Evolutionary conservation across 2,888 invertebrate genomes (phyloP), one percentile per base, ranked within the genome.

Genomic region (Pemphredon lugubris): DNA sequence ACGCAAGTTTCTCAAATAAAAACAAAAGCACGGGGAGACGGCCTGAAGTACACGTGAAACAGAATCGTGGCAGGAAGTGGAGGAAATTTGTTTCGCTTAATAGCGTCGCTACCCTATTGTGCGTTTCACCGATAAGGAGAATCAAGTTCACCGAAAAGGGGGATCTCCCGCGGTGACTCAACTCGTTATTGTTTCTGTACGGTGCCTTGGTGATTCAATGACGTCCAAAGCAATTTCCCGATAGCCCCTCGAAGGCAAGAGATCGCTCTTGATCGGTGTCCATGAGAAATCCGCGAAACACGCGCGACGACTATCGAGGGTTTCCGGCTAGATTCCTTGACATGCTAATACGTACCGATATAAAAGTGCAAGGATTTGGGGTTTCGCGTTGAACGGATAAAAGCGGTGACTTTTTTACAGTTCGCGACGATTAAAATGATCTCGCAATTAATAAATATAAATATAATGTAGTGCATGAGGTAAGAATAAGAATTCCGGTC

Each of bases 1-100:
- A 48, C 39, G 50, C 34, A 78, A 72, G 32, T 57, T 72, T 73
- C 71, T 67, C 69, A 58, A 78, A 78, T 75, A 76, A 82, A 26
- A 81, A 82, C 79, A 76, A 61, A 82, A 83, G 73, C 75, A 75
- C 71, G 77, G 75, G 39, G 57, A 67, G 72, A 44, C 70, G 54
- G 47, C 34, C 64, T 48, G 61, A 71, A 66, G 53, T 44, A 58
- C 58, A 55, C 71, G 71, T 73, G 71, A 71, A 71, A 66, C 71
- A 71, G 34, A 63, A 71, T 71, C 73, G 60, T 55, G 32, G 40
- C 51, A 55, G 51, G 64, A 73, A 55, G 51, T 39, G 64, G 59
- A 64, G 68, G 64, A 75, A 75, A 50, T 51, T 26, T 54, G 45
- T 68, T 66, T 55, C 65, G 23, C 47, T 60, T 42, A 50, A 58